phyloP scores from a whole-genome alignment of 2,888 invertebrate genomes.

The Cerastis rubricosa region DNA sequence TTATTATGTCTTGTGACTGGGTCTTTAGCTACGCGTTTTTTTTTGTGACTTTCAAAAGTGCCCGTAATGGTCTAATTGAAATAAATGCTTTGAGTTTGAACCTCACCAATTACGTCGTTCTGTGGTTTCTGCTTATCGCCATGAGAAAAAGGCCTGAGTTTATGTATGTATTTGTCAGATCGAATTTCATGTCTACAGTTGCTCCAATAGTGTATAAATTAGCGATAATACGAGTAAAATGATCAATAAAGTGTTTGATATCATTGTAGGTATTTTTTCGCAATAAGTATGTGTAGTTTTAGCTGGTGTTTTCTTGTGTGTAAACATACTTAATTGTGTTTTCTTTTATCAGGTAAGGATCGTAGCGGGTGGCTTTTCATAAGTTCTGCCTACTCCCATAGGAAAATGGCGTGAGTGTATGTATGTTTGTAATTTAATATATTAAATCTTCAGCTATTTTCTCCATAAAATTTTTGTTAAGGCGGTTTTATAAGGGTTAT shows the following conservation, averaged over 20 bases:
- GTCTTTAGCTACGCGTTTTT: too few species aligned
- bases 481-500: too few species aligned
- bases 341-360: constrained; percentile 8
- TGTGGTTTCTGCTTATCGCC: too few species aligned
- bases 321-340: not conserved
- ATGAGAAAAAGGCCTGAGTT: too few species aligned
- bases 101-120: too few species aligned
- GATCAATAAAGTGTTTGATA: constrained; percentile 1
- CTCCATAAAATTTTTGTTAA: not conserved
- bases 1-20: too few species aligned
- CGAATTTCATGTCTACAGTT: not conserved
- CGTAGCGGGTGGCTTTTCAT: not conserved
- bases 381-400: not conserved
- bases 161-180: not conserved
- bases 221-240: not conserved
- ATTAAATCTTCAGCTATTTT: not conserved
- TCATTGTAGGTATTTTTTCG: not conserved
- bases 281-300: not conserved
- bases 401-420: not conserved
- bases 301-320: not conserved
- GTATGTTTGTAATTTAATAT: not conserved
- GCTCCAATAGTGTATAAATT: not conserved
- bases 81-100: too few species aligned
- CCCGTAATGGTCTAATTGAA: too few species aligned
- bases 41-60: too few species aligned